These are phyloP conservation scores for Platyscapa corneri DNA, from an alignment of 1,140 invertebrate species.

Conservation along the genomic window DNA sequence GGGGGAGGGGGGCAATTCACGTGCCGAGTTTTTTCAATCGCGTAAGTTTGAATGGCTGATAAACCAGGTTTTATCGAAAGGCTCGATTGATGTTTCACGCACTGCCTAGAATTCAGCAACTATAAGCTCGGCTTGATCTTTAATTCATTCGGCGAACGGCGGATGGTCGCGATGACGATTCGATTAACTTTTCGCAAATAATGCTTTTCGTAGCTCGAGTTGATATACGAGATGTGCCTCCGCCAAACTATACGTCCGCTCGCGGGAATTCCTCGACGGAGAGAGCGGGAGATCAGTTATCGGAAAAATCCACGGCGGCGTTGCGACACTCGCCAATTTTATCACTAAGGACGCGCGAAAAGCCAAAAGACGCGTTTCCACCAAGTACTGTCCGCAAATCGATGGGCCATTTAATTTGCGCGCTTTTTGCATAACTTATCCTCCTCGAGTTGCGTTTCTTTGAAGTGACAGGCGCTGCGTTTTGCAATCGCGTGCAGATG, in stretches of 20 bases:
- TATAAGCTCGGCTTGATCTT: no score
- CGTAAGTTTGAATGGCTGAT: not conserved
- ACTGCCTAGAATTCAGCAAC: not conserved
- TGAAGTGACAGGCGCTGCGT: not conserved
- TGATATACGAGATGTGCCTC: no score
- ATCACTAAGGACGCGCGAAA: not conserved
- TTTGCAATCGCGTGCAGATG: not conserved
- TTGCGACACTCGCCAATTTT: not conserved
- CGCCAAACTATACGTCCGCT: no score
- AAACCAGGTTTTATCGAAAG: not conserved
- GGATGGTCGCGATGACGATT: no score
- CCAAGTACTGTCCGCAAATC: no score
- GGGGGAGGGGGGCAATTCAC: not conserved
- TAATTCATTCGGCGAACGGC: no score
- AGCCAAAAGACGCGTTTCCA: no score
- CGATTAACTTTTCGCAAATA: no score
- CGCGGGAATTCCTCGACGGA: no score
- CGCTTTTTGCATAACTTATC: not conserved
- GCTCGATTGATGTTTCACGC: not conserved
- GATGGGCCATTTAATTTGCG: conserved; percentile 5
- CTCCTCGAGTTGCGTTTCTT: not conserved
- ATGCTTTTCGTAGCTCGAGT: no score
- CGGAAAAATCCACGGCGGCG: not conserved
- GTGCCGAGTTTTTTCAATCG: not conserved
- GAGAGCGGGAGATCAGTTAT: no score